phyloP scores from a whole-genome alignment of 1,140 invertebrate genomes.

The Sweltsa coloradensis region DNA sequence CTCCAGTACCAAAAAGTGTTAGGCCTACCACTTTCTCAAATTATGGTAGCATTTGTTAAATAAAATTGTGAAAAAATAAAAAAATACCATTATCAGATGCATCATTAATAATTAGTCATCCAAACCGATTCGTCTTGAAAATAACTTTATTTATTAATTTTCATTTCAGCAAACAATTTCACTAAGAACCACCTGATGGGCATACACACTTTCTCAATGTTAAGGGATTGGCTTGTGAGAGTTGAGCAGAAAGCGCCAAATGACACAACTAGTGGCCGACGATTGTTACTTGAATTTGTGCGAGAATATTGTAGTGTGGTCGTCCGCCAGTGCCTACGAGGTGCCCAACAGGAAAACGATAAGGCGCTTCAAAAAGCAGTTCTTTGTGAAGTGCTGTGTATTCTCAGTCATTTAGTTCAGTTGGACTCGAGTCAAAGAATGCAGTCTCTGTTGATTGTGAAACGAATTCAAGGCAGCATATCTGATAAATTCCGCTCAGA shows the following conservation, averaged over 20 bases:
- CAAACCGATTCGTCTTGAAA: no score
- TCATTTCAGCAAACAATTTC: constrained; percentile 7
- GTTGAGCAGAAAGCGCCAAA: background rate
- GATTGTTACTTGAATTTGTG: background rate
- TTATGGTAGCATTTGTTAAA: no score
- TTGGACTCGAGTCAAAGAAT: constrained; percentile 4
- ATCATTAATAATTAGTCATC: no score
- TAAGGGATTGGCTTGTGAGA: constrained; percentile 11
- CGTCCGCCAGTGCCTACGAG: constrained; percentile 11
- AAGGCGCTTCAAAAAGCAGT: constrained; percentile 12
- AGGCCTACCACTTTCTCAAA: no score
- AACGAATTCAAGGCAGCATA: constrained; percentile 9
- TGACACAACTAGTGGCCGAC: background rate
- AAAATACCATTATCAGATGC: no score
- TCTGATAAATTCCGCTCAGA: constrained; percentile 9
- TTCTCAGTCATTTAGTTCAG: constrained; percentile 8
- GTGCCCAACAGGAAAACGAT: constrained; percentile 5
- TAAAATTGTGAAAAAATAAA: no score
- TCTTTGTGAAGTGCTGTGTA: constrained; percentile 12
- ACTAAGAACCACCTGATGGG: constrained; percentile 7
- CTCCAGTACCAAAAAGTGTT: no score
- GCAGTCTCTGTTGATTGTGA: constrained; percentile 3
- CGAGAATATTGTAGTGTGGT: constrained; percentile 10
- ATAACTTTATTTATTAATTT: constrained; percentile 1
- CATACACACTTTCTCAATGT: constrained; percentile 9